phyloP scores from a whole-genome alignment of 2,797 vertebrate species.

The Melanotaenia pygmaea region DNA sequence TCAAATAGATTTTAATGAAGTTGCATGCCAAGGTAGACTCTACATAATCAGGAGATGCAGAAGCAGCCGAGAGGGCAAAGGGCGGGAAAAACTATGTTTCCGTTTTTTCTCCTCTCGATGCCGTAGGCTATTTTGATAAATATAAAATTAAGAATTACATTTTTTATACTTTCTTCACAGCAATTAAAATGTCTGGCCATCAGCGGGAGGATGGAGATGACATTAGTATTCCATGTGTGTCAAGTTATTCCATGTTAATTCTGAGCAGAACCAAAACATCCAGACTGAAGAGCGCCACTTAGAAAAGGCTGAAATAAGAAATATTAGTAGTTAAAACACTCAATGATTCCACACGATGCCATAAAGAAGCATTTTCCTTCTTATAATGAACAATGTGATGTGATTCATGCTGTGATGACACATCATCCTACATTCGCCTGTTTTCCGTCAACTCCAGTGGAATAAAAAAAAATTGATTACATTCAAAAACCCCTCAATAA shows the following conservation, averaged over 20 bases:
- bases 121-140: constrained; percentile 85
- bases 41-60: constrained; percentile 80
- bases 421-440: not conserved
- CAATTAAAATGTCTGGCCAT: constrained; percentile 81
- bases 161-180: constrained; percentile 68
- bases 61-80: constrained; percentile 80
- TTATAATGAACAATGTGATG: not conserved
- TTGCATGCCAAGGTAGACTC: constrained; percentile 80
- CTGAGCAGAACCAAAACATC: constrained; percentile 53
- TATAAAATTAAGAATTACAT: constrained; percentile 81
- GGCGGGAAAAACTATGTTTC: constrained; percentile 78
- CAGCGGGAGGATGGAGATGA: constrained; percentile 67
- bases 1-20: constrained; percentile 89
- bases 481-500: too few relatives aligned
- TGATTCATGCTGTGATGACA: not conserved
- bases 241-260: constrained; percentile 77
- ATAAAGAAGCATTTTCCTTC: not conserved
- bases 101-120: constrained; percentile 59
- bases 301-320: not conserved
- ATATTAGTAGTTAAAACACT: not conserved
- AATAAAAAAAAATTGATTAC: too few relatives aligned
- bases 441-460: too few relatives aligned
- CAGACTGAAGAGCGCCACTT: not conserved
- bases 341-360: not conserved
- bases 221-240: constrained; percentile 76